These are phyloP conservation scores for Yponomeuta plumbellus DNA, from an alignment of 2,888 invertebrate species.

Conservation along the genomic window DNA sequence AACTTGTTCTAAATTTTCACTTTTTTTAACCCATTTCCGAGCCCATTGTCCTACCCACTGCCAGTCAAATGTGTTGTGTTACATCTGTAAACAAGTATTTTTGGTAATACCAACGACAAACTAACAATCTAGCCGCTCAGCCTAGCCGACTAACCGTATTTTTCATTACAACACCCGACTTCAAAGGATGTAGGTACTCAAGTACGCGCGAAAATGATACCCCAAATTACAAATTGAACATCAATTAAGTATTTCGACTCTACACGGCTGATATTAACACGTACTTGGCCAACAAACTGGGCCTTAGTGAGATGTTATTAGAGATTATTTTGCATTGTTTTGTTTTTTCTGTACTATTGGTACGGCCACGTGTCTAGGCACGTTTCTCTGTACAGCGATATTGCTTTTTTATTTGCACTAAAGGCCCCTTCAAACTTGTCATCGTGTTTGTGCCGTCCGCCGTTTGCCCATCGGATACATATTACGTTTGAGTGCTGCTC, in stretches of 20 bases:
- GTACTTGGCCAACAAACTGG: not conserved
- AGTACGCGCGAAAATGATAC: slow-evolving; percentile 16
- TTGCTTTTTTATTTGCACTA: slow-evolving; percentile 72
- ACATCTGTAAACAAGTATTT: too few species aligned
- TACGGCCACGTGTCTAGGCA: slow-evolving; percentile 51
- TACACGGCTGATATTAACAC: slow-evolving; percentile 26
- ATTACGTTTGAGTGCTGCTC: slow-evolving; percentile 14
- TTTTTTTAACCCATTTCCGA: too few species aligned
- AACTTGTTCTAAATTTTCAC: too few species aligned
- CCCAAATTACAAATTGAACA: slow-evolving; percentile 53
- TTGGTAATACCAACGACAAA: not conserved
- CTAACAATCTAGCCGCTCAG: not conserved
- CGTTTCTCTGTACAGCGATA: slow-evolving; percentile 35
- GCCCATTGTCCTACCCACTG: too few species aligned
- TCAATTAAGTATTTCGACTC: slow-evolving; percentile 60
- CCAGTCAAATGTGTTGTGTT: too few species aligned
- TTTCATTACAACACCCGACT: slow-evolving; percentile 13
- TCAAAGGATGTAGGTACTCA: slow-evolving; percentile 12
- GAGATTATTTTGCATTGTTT: not conserved
- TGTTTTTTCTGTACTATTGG: not conserved
- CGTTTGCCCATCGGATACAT: slow-evolving; percentile 18
- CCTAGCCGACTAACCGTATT: not conserved
- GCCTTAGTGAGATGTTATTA: not conserved
- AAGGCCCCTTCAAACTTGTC: slow-evolving; percentile 65
- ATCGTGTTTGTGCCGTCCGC: slow-evolving; percentile 43